These are phyloP conservation scores for Chromobotia macracanthus DNA, from an alignment of 2,797 vertebrate genomes.

Conservation along the genomic window DNA sequence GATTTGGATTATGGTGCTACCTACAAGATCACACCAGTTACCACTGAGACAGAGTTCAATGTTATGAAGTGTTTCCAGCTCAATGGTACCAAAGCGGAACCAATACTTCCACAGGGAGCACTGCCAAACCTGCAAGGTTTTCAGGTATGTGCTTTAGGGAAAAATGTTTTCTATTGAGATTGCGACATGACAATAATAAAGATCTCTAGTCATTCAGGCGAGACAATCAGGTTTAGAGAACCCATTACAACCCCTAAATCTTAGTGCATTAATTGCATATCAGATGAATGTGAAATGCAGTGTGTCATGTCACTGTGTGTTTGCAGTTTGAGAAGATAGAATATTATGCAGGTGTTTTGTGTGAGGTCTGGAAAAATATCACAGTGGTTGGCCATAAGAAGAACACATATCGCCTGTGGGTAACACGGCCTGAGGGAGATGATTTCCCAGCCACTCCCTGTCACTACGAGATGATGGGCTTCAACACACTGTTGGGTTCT, in stretches of 20 bases:
- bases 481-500: slow-evolving; percentile 82
- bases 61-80: slow-evolving; percentile 82
- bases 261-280: slow-evolving; percentile 58
- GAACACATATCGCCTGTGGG: slow-evolving; percentile 83
- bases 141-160: slow-evolving; percentile 65
- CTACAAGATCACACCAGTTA: slow-evolving; percentile 82
- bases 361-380: slow-evolving; percentile 82
- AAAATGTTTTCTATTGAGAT: neutral
- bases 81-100: slow-evolving; percentile 77
- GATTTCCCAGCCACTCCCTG: slow-evolving; percentile 64
- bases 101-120: slow-evolving; percentile 68
- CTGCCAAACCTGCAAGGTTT: slow-evolving; percentile 76
- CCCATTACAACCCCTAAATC: neutral
- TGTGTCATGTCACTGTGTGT: slow-evolving; percentile 6
- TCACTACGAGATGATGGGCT: slow-evolving; percentile 84
- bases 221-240: neutral
- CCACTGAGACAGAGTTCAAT: slow-evolving; percentile 79
- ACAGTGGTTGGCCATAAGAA: slow-evolving; percentile 76
- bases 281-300: neutral
- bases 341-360: slow-evolving; percentile 75
- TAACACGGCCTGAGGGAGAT: slow-evolving; percentile 70
- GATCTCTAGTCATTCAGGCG: neutral
- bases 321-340: slow-evolving; percentile 80
- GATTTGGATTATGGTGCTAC: slow-evolving; percentile 70
- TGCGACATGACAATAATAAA: neutral